Evolutionary conservation across 2,888 invertebrate genomes (phyloP), one percentile per base, ranked within the genome.

Genomic region (Melanchra persicariae): DNA sequence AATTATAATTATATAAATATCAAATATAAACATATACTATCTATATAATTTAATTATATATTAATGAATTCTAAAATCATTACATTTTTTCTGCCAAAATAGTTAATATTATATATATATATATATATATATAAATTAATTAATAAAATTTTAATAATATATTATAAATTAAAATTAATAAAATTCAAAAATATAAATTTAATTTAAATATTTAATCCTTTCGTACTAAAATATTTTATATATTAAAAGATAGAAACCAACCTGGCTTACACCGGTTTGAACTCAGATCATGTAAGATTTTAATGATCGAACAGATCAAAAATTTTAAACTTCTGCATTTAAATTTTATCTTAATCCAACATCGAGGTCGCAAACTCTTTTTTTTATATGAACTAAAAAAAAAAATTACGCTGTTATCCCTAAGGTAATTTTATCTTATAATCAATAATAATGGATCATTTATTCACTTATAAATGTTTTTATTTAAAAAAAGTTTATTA

Each of bases 261-360:
- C 97, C 97, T 98, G 97, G 97, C 97, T 98, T 89, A 97, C 97
- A 95, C 97, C 98, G 97, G 97, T 98, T 96, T 98, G 97, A 98
- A 98, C 98, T 98, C 98, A 98, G 97, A 98, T 98, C 97, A 98
- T 97, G 97, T 98, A 97, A 97, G 96, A 97, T 96, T 97, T 97
- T 96, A 97, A 97, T 97, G 96, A 97, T 97, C 97, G 97, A 98
- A 98, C 97, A 98, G 97, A 97, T 97, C 96, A 96, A 97, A 87
- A 97, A 95, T 93, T 94, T 96, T 96, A 95, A 97, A 96, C 96
- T 94, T 93, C 97, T 97, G 90, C 97, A 96, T 96, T 96, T 95
- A 96, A 96, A 95, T 94, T 96, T 96, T 95, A 96, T 96, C 96
- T 97, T 98, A 98, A 98, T 98, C 97, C 98, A 98, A 98, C 98